Evolutionary conservation across 2,113 vertebrate species (phyloP).

Genomic region (Pristiophorus japonicus): DNA sequence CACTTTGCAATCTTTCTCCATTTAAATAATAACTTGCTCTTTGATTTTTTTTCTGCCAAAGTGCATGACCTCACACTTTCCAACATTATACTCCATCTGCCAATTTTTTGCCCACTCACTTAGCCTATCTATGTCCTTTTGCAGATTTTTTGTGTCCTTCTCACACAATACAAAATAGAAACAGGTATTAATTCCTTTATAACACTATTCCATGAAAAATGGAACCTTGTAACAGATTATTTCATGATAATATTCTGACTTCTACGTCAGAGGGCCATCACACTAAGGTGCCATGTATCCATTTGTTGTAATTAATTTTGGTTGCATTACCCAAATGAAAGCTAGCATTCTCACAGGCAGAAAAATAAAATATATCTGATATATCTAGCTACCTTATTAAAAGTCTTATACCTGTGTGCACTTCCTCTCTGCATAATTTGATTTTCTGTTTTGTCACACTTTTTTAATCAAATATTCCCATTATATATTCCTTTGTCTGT

Average conservation of each 20-base stretch:
- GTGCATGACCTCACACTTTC: too few relatives aligned
- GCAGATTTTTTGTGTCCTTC: too few relatives aligned
- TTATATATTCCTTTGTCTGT: background rate
- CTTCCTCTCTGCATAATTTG: background rate
- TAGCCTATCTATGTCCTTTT: too few relatives aligned
- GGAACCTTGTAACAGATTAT: background rate
- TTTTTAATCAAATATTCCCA: background rate
- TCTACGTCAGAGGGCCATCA: background rate
- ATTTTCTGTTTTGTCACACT: background rate
- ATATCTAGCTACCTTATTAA: background rate
- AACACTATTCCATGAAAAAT: background rate
- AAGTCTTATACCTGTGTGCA: background rate
- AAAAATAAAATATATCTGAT: background rate
- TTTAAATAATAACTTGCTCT: too few relatives aligned
- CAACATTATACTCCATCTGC: too few relatives aligned
- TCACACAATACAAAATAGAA: background rate
- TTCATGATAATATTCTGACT: background rate
- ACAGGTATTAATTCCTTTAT: background rate
- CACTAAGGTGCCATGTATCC: background rate
- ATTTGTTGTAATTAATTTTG: background rate
- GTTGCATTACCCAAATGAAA: background rate
- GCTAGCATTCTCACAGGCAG: background rate
- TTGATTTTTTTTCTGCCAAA: too few relatives aligned
- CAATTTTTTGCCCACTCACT: too few relatives aligned
- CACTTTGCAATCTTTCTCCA: too few relatives aligned